Evolutionary conservation across 2,888 invertebrate genomes (phyloP), one percentile per base, ranked within the genome.

Genomic region (Strigamia maritima): DNA sequence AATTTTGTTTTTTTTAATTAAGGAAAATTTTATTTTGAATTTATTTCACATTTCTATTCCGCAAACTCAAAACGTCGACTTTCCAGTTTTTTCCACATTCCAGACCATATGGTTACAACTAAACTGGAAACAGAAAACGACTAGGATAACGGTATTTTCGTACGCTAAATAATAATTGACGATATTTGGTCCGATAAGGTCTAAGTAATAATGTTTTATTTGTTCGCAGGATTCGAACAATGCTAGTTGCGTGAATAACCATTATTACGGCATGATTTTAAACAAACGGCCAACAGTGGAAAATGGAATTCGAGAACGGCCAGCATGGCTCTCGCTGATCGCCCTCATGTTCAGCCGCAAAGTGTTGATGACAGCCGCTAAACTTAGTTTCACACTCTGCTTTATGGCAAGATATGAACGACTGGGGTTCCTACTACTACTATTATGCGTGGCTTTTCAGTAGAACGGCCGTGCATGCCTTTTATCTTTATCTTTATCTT

Each of bases 311-410:
- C 78, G 78, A 10, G 78, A 78, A 38, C 79, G 81, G 7, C 81
- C 79, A 19, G 60, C 35, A 35, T 81, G 79, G 79, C 74, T 81
- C 44, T 77, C 78, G 8, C 40, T 81, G 7, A 80, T 81, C 19
- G 78, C 77, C 10, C 60, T 81, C 10, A 78, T 80, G 35, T 80
- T 81, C 76, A 81, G 75, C 35, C 80, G 79, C n/a, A 76, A 79
- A 19, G 80, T 81, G 6, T 26, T 81, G 22, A 38, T 40, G 26
- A 70, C 79, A 14, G 80, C 78, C 12, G 65, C 79, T 16, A 76
- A 80, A n/a, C 38, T 81, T 3, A 79, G 80, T 16, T 38, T 81
- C 26, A 79, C 81, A n/a, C 14, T 81, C 22, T 78, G 79, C 24
- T 80, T 80, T 16, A 77, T 81, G 77, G 70, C 75, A 1, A 77